Conservation (phyloP, 92 coral and sea anemone genomes). For the Galaxea fascicularis region DNA sequence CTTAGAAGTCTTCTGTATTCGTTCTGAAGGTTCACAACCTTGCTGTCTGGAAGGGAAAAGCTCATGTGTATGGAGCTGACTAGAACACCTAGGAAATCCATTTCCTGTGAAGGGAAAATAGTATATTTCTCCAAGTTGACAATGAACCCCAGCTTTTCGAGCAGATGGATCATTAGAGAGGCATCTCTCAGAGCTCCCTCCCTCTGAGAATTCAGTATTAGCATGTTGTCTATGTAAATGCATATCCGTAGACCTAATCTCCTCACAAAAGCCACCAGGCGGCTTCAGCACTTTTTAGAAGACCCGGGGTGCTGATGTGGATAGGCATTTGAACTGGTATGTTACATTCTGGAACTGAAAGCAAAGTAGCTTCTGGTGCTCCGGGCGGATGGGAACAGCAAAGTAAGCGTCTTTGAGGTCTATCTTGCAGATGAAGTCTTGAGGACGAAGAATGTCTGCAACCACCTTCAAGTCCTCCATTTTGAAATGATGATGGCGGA, state of each 20-base stretch:
- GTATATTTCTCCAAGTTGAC: constrained; percentile 36
- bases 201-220: constrained; percentile 21
- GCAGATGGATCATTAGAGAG: constrained; percentile 15
- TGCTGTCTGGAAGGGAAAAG: constrained; percentile 32
- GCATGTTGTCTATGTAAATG: constrained; percentile 25
- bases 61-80: constrained; percentile 35
- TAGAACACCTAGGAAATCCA: constrained; percentile 39
- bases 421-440: constrained; percentile 51
- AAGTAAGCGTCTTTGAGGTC: constrained; percentile 54
- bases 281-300: constrained; percentile 55
- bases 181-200: constrained; percentile 36
- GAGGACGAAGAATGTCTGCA: constrained; percentile 37
- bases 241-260: constrained; percentile 40
- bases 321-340: constrained; percentile 38
- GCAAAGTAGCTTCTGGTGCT: constrained; percentile 28
- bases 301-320: constrained; percentile 42
- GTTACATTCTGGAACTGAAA: constrained; percentile 29
- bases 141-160: constrained; percentile 30
- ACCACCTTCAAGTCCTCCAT: constrained; percentile 42
- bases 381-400: constrained; percentile 28
- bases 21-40: constrained; percentile 16
- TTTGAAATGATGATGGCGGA: constrained; percentile 35
- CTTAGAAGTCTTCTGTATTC: constrained; percentile 9
- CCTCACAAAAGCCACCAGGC: constrained; percentile 26
- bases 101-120: constrained; percentile 28